Evolutionary conservation across 1,140 invertebrate genomes (phyloP).

Genomic region (Neotoxoptera formosana): DNA sequence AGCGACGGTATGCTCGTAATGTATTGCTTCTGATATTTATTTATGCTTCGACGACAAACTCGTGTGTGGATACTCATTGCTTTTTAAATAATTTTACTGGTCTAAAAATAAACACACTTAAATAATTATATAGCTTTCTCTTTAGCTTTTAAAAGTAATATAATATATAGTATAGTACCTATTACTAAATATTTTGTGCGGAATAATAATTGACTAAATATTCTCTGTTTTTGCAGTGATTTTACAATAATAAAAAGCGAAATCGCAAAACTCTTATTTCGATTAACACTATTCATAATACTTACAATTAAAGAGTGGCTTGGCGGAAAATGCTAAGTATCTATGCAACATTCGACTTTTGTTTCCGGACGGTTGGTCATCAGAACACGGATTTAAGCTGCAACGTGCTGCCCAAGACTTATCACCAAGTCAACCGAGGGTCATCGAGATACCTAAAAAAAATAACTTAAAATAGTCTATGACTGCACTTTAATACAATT

Average conservation of each 20-base stretch:
- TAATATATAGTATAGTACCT: no score
- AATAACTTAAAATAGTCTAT: neutral
- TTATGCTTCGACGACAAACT: neutral
- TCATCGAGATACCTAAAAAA: neutral
- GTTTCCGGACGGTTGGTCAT: neutral
- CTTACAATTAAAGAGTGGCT: no score
- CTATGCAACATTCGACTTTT: no score
- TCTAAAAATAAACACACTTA: neutral
- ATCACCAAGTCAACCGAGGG: neutral
- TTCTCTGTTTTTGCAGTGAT: no score
- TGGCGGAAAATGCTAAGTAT: no score
- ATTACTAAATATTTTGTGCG: no score
- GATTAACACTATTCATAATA: neutral
- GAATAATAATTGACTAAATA: no score
- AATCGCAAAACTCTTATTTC: neutral
- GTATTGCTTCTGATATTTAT: no score
- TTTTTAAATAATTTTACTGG: neutral
- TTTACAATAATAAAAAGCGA: neutral
- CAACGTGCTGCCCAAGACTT: neutral
- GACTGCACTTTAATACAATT: neutral
- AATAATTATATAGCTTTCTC: no score
- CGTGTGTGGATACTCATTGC: neutral
- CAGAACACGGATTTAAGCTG: neutral
- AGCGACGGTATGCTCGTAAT: no score
- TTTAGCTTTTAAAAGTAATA: no score